phyloP scores from a whole-genome alignment of 2,113 vertebrate species.

The Mus musculus region GRCm39 chr3:157130001-157130500 shows the following conservation, averaged over 20 bases:
- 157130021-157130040: not conserved
- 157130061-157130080: not conserved
- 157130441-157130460: not conserved
- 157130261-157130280: not conserved
- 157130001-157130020: conserved; percentile 3
- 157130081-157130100: not conserved
- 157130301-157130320: not conserved
- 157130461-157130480: not conserved
- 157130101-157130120: not conserved
- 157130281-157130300: not conserved
- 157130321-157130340: not conserved
- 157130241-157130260: not conserved
- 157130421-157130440: not conserved
- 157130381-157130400: not conserved
- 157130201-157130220: not conserved
- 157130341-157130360: not conserved
- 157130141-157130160: not conserved
- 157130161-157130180: not conserved
- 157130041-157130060: not conserved
- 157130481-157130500: not conserved
- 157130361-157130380: not conserved
- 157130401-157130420: not conserved
- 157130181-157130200: not conserved
- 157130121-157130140: not conserved
- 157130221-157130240: not conserved